Evolutionary conservation across 2,797 vertebrate genomes (phyloP).

Genomic region (Toxotes lorentzi): DNA sequence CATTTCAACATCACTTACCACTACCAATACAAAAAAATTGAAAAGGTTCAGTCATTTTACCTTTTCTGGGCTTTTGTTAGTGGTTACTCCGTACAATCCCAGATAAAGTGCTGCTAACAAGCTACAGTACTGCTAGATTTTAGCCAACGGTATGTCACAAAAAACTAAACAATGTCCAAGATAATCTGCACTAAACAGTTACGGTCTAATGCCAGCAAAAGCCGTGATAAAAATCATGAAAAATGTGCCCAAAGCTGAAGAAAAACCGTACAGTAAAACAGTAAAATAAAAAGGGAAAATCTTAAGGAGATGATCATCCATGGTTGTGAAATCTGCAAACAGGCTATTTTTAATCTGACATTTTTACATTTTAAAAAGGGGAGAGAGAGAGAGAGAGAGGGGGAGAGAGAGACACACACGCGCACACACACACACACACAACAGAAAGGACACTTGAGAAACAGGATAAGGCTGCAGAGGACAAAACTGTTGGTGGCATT

Average conservation of each 20-base stretch:
- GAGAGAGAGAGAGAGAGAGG: conserved; percentile 56
- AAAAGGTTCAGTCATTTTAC: conserved; percentile 75
- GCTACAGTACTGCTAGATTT: conserved; percentile 52
- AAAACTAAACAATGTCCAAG: conserved; percentile 58
- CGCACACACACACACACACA: conserved; percentile 87
- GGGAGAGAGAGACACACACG: conserved; percentile 84
- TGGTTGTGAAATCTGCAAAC: conserved; percentile 84
- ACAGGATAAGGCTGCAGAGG: conserved; percentile 99
- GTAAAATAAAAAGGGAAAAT: conserved; percentile 65
- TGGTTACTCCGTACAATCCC: conserved; percentile 62
- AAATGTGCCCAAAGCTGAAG: conserved; percentile 91
- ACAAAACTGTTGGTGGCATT: conserved; percentile 99
- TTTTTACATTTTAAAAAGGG: conserved; percentile 83
- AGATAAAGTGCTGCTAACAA: conserved; percentile 58
- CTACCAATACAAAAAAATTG: conserved; percentile 75
- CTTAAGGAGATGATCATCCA: conserved; percentile 80
- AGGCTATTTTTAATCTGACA: conserved; percentile 79
- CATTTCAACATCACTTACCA: conserved; percentile 98
- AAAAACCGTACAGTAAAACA: conserved; percentile 68
- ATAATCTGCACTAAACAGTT: conserved; percentile 59
- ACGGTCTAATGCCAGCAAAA: conserved; percentile 87
- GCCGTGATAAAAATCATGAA: conserved; percentile 87
- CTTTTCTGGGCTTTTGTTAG: conserved; percentile 88
- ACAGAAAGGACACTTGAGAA: conserved; percentile 98
- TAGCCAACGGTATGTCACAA: conserved; percentile 55